Percentiles rank a stretch among this genome's conserved stretches.
Conservation (phyloP, 2,797 vertebrate species). For the Platalea minor region DNA sequence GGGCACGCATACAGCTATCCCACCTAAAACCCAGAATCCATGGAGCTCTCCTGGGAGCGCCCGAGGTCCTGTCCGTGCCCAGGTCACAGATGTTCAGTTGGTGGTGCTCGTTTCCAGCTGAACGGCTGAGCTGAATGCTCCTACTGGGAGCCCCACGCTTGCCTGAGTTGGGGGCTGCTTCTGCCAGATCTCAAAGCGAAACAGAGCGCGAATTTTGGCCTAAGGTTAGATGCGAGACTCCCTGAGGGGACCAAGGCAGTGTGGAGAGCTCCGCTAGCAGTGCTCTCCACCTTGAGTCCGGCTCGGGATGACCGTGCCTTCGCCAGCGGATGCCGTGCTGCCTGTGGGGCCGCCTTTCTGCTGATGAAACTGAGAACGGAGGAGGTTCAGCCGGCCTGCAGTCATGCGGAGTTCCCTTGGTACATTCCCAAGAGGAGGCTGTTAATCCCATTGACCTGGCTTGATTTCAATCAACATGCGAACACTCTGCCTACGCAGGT, state of each 20-base stretch:
- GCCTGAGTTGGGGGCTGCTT: background rate
- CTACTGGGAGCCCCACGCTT: background rate
- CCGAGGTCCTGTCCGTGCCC: background rate
- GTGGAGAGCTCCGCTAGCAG: background rate
- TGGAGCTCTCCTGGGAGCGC: fast-evolving
- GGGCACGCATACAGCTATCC: fast-evolving
- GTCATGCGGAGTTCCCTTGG: background rate
- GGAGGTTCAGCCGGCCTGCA: background rate
- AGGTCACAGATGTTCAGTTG: background rate
- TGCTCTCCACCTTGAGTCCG: fast-evolving
- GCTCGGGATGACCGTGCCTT: fast-evolving
- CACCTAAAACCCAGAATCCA: background rate
- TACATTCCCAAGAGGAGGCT: background rate
- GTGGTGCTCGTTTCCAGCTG: background rate
- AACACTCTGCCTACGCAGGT: background rate
- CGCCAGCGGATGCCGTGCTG: fast-evolving
- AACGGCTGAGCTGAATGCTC: background rate
- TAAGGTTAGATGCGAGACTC: background rate
- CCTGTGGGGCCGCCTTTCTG: background rate
- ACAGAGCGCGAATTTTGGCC: background rate
- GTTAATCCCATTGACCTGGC: background rate
- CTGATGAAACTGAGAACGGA: background rate
- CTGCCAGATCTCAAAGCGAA: background rate
- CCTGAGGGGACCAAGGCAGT: background rate
- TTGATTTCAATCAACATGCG: background rate